Conservation (phyloP, 2,888 invertebrate species). For the Cheilosia vernalis region DNA sequence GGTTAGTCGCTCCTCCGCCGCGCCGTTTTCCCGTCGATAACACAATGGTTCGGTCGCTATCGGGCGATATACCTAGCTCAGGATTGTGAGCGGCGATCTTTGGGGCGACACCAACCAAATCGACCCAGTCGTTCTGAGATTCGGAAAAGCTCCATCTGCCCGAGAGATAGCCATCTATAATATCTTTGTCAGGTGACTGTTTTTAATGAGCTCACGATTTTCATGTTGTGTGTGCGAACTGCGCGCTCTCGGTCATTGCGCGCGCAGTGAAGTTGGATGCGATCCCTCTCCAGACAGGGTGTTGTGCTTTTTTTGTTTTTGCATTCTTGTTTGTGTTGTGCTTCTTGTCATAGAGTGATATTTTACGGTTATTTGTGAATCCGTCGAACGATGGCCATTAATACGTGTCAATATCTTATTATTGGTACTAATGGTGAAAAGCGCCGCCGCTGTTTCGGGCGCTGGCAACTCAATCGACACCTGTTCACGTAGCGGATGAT, state of each 20-base stretch:
- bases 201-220: constrained; percentile 73
- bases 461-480: constrained; percentile 74
- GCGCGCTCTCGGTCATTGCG: not conserved
- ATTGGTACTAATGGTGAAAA: constrained; percentile 75
- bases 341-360: constrained; percentile 44
- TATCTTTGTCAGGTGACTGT: constrained; percentile 72
- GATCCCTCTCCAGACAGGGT: constrained; percentile 17
- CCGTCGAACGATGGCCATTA: constrained; percentile 71
- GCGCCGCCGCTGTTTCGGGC: constrained; percentile 56
- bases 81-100: constrained; percentile 44
- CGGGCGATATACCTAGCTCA: constrained; percentile 41
- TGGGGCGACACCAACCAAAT: constrained; percentile 62
- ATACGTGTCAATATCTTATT: constrained; percentile 75
- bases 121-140: constrained; percentile 27
- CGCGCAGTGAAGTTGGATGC: constrained; percentile 43
- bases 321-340: not conserved
- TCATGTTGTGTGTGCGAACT: constrained; percentile 59
- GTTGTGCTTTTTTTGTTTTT: not conserved
- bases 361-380: constrained; percentile 70
- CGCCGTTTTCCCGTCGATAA: constrained; percentile 53
- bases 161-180: constrained; percentile 72
- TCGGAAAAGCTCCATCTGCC: constrained; percentile 68
- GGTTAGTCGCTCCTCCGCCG: constrained; percentile 6
- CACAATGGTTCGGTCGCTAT: constrained; percentile 47
- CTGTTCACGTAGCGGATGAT: constrained; percentile 65